Evolutionary conservation across 2,113 vertebrate genomes (phyloP), one percentile per base, ranked within the genome.

Genomic region (Bubo bubo): DNA sequence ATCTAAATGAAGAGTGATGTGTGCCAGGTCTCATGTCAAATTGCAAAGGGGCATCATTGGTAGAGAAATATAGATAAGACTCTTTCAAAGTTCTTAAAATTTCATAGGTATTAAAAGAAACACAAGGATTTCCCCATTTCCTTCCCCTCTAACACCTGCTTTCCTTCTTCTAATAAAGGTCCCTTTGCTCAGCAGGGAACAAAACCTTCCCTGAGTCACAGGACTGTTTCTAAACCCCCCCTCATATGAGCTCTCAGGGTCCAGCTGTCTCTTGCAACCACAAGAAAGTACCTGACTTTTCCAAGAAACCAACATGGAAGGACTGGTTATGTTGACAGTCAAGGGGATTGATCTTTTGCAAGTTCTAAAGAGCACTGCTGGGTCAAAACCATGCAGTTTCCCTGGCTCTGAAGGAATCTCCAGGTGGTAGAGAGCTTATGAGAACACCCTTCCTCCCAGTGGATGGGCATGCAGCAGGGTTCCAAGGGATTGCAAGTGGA

Each of bases 121-220:
- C 50, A 47, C 19, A 76, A 89, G 50, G 55, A 67, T 94, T 96
- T 94, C 68, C 79, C 92, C 90, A 70, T 80, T 95, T 92, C 28
- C 43, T 96, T 96, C 41, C 63, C 47, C 27, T 80, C 32, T 50
- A 74, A 58, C 80, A 90, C 72, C 72, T 92, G 63, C 19, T 97
- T 93, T 83, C 75, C 30, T 56, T 90, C 17, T 53, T 88, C 80
- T 82, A 72, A 67, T 56, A 90, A 60, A 67, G 50, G 34, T 71
- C 21, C 5, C 15, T 64, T 53, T 88, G 41, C 79, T 88, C 64
- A 81, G 28, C 11, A 84, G 37, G 34, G 66, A 94, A 71, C 23
- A 71, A 88, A 94, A 67, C 32, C 62, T 74, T 18, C 32, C 9
- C 24, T 73, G 55, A 88, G 32, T 77, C 63, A 93, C 14, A 60